These are phyloP conservation scores for Hydropotes inermis DNA, from an alignment of 2,113 vertebrate species.

Conservation along the genomic window DNA sequence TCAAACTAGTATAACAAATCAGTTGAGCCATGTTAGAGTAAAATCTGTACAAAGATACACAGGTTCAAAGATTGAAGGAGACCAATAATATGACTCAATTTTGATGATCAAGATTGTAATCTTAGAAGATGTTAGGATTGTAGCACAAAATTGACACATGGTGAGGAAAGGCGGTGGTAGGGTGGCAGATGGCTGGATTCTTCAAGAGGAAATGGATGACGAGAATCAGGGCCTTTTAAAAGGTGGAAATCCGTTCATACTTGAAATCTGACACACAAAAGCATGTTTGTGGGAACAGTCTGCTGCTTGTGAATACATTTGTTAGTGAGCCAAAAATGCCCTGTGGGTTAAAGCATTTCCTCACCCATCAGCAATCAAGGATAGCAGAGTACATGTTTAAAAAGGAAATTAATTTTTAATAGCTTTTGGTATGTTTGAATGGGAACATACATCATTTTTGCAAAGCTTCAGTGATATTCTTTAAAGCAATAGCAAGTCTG, in stretches of 20 bases:
- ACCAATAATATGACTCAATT: neutral
- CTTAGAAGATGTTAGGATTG: neutral
- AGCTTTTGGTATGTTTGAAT: slow-evolving; percentile 77
- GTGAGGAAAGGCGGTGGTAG: neutral
- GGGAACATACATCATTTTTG: slow-evolving; percentile 78
- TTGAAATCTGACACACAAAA: slow-evolving; percentile 1
- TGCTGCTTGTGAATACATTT: slow-evolving; percentile 47
- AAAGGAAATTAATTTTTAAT: slow-evolving; percentile 76
- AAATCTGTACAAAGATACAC: neutral
- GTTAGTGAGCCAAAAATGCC: slow-evolving; percentile 62
- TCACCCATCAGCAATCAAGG: slow-evolving; percentile 40
- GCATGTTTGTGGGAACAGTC: slow-evolving; percentile 30
- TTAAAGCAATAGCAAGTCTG: slow-evolving; percentile 75
- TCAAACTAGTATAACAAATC: neutral
- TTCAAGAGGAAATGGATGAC: neutral
- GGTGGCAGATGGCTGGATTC: neutral
- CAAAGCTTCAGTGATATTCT: slow-evolving; percentile 74
- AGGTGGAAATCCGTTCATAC: neutral
- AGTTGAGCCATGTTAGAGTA: neutral
- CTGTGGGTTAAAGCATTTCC: slow-evolving; percentile 71
- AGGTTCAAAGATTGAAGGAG: neutral
- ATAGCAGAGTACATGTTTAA: slow-evolving; percentile 59
- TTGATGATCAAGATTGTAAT: neutral
- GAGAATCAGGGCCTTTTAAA: neutral
- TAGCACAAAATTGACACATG: neutral